Conservation (phyloP, 2,888 invertebrate species). For the Thecophora atra region DNA sequence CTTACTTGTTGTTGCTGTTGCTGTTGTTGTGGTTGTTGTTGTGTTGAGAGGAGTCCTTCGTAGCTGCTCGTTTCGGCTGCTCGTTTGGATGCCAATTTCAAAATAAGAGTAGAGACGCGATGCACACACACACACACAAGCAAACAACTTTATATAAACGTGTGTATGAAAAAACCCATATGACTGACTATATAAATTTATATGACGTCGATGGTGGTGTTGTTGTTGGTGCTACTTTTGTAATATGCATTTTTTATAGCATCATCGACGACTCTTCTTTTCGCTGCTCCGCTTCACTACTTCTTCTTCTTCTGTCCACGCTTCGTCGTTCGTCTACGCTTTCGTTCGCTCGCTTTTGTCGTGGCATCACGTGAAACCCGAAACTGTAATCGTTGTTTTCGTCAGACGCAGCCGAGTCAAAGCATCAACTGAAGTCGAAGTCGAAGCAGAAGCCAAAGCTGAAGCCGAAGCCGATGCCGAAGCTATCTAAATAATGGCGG, state of each 20-base stretch:
- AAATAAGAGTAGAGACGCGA: not conserved
- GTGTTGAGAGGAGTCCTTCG: constrained; percentile 24
- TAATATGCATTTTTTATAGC: constrained; percentile 26
- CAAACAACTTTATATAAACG: not conserved
- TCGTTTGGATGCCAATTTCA: constrained; percentile 45
- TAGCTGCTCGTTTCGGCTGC: constrained; percentile 30
- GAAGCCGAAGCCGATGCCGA: constrained; percentile 12
- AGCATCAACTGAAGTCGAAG: no score
- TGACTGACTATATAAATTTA: not conserved
- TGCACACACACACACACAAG: not conserved
- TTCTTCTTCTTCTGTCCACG: no score
- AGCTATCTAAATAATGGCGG: not conserved
- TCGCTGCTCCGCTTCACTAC: not conserved
- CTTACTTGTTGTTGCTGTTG: constrained; percentile 3
- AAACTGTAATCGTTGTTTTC: constrained; percentile 7
- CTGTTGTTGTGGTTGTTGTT: constrained; percentile 36
- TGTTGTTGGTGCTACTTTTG: constrained; percentile 7
- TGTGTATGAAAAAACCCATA: not conserved
- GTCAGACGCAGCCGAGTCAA: constrained; percentile 10
- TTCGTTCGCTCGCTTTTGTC: not conserved
- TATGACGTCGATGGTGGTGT: not conserved
- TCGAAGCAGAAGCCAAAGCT: not conserved
- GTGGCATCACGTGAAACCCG: not conserved
- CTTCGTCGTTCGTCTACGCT: not conserved
- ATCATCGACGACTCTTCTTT: not conserved